A percentile compares a stretch with the other conserved stretches of the same genome.
Conservation (phyloP, 53 echinoderm and acorn worm species). For the Paelopatides confundens region DNA sequence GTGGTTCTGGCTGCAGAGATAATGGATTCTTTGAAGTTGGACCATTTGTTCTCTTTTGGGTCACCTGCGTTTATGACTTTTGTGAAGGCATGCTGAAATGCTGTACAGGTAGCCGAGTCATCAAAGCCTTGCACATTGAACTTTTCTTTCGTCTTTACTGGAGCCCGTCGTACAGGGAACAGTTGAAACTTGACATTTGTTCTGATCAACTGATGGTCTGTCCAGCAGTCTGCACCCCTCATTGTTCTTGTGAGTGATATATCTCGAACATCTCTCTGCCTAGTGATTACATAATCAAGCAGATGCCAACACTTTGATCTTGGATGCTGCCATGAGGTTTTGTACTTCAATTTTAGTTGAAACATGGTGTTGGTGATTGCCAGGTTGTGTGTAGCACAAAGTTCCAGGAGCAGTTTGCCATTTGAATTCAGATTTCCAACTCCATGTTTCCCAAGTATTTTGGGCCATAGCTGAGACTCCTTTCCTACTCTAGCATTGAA, state of each 20-base stretch:
- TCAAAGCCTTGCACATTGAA: no score
- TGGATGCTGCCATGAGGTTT: slow-evolving; percentile 64
- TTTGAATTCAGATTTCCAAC: slow-evolving; percentile 35
- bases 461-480: slow-evolving; percentile 35
- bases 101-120: background rate
- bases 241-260: slow-evolving; percentile 30
- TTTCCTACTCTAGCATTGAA: slow-evolving; percentile 11
- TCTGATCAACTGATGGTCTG: slow-evolving; percentile 34
- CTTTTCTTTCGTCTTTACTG: no score
- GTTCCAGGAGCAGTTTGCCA: slow-evolving; percentile 24
- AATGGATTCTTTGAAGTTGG: background rate
- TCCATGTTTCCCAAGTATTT: slow-evolving; percentile 53
- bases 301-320: slow-evolving; percentile 62
- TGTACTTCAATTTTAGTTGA: background rate
- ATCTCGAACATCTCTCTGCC: slow-evolving; percentile 40
- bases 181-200: slow-evolving; percentile 17
- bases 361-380: slow-evolving; percentile 55
- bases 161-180: background rate
- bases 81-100: background rate
- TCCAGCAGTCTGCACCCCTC: slow-evolving; percentile 55
- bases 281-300: slow-evolving; percentile 34
- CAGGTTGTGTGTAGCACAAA: slow-evolving; percentile 25
- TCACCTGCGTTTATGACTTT: background rate
- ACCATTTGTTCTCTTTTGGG: no score
- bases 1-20: background rate